Conservation (phyloP, 2,797 vertebrate genomes). For the Pseudochirops cupreus region DNA sequence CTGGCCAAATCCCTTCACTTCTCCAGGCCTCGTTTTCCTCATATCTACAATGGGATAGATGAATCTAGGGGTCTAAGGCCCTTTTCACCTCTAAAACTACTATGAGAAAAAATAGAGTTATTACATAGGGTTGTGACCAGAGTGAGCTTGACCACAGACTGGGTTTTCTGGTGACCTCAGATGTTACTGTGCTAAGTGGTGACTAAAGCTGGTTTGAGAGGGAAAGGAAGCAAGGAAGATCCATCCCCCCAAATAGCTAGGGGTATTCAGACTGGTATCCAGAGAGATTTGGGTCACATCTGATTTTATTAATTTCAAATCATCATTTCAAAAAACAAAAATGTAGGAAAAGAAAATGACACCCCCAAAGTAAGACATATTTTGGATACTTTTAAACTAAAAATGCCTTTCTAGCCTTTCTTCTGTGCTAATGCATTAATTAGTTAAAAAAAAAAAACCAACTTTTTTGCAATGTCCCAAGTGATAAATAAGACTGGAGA, state of each 20-base stretch:
- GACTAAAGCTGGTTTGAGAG: background rate
- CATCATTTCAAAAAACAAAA: background rate
- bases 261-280: background rate
- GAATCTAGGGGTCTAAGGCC: background rate
- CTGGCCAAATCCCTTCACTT: background rate
- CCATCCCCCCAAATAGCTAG: background rate
- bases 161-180: background rate
- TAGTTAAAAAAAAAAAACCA: background rate
- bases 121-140: fast-evolving
- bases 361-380: background rate
- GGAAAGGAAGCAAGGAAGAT: background rate
- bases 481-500: background rate
- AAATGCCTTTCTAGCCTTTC: background rate
- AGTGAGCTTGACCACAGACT: background rate
- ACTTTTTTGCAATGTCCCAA: background rate
- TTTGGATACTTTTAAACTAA: background rate
- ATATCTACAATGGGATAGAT: background rate
- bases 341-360: background rate
- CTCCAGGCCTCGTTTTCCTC: background rate
- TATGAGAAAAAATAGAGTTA: background rate
- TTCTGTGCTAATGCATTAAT: background rate
- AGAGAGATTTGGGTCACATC: background rate
- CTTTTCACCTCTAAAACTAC: background rate
- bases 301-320: background rate
- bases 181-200: background rate